Percentiles rank a stretch among this genome's conserved stretches.
These are phyloP conservation scores for Willisornis vidua DNA, from an alignment of 2,113 vertebrate genomes.

Conservation along the genomic window DNA sequence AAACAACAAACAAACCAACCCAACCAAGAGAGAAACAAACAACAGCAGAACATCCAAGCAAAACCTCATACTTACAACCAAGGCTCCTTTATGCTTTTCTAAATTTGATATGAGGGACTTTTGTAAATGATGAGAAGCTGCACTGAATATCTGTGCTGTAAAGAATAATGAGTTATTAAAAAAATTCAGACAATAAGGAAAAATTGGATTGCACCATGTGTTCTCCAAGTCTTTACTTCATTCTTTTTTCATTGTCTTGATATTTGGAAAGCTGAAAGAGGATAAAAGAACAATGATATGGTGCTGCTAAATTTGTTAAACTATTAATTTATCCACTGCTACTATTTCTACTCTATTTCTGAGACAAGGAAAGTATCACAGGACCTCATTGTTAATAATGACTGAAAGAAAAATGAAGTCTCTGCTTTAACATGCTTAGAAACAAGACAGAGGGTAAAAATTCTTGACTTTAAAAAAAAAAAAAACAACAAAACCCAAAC, in stretches of 20 bases:
- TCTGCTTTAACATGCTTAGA: not conserved
- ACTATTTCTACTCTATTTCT: not conserved
- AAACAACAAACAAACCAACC: not conserved
- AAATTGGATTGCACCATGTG: not conserved
- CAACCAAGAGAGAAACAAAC: not conserved
- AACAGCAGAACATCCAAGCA: accelerated
- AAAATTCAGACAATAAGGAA: not conserved
- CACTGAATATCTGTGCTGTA: not conserved
- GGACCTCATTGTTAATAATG: not conserved
- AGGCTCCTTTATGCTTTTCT: not conserved
- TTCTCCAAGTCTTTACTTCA: not conserved
- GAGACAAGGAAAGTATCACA: not conserved
- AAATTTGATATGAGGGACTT: not conserved
- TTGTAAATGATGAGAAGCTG: not conserved
- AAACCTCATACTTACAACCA: not conserved
- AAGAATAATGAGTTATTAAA: not conserved
- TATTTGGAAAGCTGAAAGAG: not conserved
- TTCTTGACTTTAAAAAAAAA: not conserved
- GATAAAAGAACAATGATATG: not conserved
- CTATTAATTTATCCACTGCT: not conserved
- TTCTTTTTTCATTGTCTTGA: not conserved
- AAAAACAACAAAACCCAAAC: not conserved
- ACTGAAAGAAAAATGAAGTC: not conserved
- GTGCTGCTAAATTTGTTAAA: not conserved
- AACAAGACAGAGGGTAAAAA: not conserved